Base-by-base conservation (phyloP, 1,140 invertebrate species). In the Fragariocoptes setiger region DNA sequence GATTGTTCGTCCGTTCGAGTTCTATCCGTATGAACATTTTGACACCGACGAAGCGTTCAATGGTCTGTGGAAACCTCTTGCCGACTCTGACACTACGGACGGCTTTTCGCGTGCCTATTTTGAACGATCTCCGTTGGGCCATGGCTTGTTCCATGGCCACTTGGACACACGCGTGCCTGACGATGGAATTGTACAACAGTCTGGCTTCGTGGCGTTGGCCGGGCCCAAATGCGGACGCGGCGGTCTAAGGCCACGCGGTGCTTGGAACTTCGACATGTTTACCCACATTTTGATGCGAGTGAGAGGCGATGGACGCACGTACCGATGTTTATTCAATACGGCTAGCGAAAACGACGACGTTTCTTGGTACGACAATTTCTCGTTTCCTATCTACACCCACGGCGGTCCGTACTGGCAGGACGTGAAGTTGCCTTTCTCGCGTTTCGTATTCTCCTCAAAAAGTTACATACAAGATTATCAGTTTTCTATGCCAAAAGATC, bases 321-420 rank as follows among this genome's bases (percentile, higher is more conserved):
- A 92, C 54, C 53, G 72, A 45, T 51, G 92, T 16, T 77, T 76
- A 56, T 56, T 94, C 38, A 59, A 64, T 31, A 65, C 63, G 0
- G 62, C 66, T 46, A 46, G 54, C 20, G 70, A 70, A 13, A 65
- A 66, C 40, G 74, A 65, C 51, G 80, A 90, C 55, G 53, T 85
- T 8, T 61, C 62, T 13, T 83, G 74, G 72, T 71, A 79, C 54
- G 76, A 90, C 59, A 62, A 73, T 15, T 82, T 72, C 54, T 63
- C 69, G 49, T 90, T 72, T 59, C 62, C 71, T 0, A 52, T 94
- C 0, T 79, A 71, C 53, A 95, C 86, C 0, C 67, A 79, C 58
- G 86, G 86, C 37, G 86, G 86, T 0, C 86, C 86, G 5, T 88
- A 92, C 54, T 94, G 86, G 86, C 85, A 94, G 62, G 59, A 70